Percentiles rank a stretch among this genome's conserved stretches.
Conservation (phyloP, 1,140 invertebrate genomes). For the Zaprionus nigranus region DNA sequence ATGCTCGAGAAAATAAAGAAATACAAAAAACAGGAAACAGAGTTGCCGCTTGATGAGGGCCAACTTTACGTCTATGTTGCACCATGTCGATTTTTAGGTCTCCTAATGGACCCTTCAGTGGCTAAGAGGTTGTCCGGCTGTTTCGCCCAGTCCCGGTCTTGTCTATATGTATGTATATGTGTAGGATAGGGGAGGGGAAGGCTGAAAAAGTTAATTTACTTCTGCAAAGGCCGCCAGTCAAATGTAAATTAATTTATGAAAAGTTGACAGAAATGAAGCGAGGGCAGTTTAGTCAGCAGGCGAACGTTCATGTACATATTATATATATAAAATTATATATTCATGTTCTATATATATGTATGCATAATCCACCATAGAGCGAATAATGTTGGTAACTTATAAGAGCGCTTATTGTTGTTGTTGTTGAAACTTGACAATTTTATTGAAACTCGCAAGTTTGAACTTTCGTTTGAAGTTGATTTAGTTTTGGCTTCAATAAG, state of each 20-base stretch:
- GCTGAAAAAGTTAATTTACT: conserved; percentile 5
- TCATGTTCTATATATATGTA: neutral
- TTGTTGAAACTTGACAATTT: neutral
- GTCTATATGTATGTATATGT: neutral
- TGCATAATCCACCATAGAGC: neutral
- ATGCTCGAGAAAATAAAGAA: neutral
- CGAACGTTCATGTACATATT: neutral
- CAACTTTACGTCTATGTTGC: neutral
- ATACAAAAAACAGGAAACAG: neutral
- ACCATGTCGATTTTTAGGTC: conserved; percentile 5
- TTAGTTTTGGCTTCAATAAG: too few species aligned
- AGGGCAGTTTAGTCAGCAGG: conserved; percentile 1
- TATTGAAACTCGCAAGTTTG: neutral
- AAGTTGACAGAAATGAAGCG: conserved; percentile 7
- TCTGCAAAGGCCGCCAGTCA: neutral
- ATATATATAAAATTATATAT: conserved; percentile 7
- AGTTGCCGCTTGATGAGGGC: conserved; percentile 3
- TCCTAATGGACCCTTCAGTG: conserved; percentile 16
- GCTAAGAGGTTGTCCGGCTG: neutral
- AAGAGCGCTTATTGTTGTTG: neutral
- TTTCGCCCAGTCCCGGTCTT: neutral
- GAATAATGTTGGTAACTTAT: neutral
- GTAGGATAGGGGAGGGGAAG: too few species aligned
- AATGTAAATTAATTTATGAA: conserved; percentile 20
- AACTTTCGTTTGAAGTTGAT: neutral